Evolutionary conservation across 2,888 invertebrate genomes (phyloP).

Genomic region (Craniophora ligustri): DNA sequence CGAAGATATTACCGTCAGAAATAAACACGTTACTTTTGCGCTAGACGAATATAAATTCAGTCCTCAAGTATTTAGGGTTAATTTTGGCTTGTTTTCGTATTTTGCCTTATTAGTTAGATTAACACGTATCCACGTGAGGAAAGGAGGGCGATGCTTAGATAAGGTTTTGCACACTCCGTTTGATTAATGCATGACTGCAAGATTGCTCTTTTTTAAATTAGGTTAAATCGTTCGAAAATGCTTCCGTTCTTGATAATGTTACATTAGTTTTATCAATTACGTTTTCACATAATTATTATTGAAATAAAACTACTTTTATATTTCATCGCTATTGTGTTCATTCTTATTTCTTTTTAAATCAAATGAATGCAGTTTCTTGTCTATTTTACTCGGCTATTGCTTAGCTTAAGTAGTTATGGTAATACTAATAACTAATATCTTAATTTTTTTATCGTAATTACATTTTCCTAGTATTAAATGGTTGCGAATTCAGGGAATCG

Average conservation of each 20-base stretch:
- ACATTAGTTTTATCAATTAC: too few relatives aligned
- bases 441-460: not conserved
- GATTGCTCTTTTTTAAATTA: conserved; percentile 33
- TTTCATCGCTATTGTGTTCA: too few relatives aligned
- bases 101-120: conserved; percentile 46
- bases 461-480: not conserved
- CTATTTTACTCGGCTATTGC: too few relatives aligned
- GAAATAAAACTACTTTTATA: too few relatives aligned
- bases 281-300: too few relatives aligned
- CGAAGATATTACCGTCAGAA: conserved; percentile 28
- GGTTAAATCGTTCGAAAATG: conserved; percentile 30
- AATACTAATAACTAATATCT: not conserved
- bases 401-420: too few relatives aligned
- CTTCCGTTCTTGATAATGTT: too few relatives aligned
- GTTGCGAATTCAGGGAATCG: not conserved
- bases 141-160: conserved; percentile 50
- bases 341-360: too few relatives aligned
- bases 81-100: conserved; percentile 29
- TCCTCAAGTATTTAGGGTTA: conserved; percentile 15
- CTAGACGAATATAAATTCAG: conserved; percentile 24
- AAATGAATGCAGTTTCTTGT: not conserved
- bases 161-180: conserved; percentile 48
- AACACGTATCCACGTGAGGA: conserved; percentile 42
- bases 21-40: conserved; percentile 20
- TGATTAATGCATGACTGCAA: conserved; percentile 46